phyloP scores from a whole-genome alignment of 2,113 vertebrate species.

The Stictonetta naevosa region DNA sequence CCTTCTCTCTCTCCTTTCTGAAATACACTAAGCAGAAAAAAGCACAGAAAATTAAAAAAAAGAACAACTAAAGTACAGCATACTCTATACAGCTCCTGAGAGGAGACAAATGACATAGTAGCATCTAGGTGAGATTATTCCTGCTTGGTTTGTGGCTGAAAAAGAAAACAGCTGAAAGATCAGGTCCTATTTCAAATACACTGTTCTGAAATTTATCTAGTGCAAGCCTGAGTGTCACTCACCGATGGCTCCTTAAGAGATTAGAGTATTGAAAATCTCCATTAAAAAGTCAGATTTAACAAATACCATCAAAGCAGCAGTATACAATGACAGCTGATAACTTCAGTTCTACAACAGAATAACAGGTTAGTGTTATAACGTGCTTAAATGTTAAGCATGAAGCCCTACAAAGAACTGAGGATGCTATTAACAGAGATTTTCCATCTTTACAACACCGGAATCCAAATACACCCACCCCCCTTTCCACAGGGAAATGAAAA shows the following conservation, averaged over 20 bases:
- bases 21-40: not conserved
- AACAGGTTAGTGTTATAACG: not conserved
- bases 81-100: not conserved
- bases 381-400: not conserved
- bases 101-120: not conserved
- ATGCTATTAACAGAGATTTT: not conserved
- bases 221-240: not conserved
- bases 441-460: not conserved
- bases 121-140: not conserved
- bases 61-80: not conserved
- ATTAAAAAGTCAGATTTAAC: not conserved
- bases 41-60: too few relatives aligned
- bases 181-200: not conserved
- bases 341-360: not conserved
- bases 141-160: not conserved
- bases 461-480: not conserved
- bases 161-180: not conserved
- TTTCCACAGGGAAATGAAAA: not conserved
- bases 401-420: not conserved
- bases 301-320: not conserved
- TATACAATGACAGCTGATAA: not conserved
- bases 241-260: not conserved
- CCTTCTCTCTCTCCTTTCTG: not conserved
- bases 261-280: not conserved
- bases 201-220: not conserved